Evolutionary conservation across 2,888 invertebrate species (phyloP).

Genomic region (Ischnura elegans): DNA sequence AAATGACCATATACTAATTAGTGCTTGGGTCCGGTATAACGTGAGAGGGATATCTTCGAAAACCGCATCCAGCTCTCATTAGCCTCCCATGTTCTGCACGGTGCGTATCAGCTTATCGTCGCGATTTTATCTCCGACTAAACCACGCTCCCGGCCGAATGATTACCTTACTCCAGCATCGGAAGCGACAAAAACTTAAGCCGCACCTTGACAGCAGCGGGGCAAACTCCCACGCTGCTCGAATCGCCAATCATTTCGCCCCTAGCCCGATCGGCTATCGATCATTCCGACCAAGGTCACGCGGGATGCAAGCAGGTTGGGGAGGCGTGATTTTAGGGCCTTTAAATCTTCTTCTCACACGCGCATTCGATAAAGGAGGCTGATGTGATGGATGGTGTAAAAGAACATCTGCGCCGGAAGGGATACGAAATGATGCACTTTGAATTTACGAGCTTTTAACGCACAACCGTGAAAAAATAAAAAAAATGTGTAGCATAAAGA

Average conservation of each 20-base stretch:
- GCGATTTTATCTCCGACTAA: not conserved
- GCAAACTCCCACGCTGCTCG: constrained; percentile 28
- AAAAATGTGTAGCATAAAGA: too few species aligned
- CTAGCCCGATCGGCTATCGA: constrained; percentile 19
- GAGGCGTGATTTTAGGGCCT: not conserved
- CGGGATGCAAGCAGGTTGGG: not conserved
- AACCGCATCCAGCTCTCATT: constrained; percentile 3
- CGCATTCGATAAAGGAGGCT: not conserved
- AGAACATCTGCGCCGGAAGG: not conserved
- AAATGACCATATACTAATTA: not conserved
- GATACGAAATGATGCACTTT: not conserved
- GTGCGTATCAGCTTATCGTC: not conserved
- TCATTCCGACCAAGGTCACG: constrained; percentile 23
- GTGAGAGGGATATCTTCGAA: not conserved
- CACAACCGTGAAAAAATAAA: too few species aligned
- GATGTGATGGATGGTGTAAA: not conserved
- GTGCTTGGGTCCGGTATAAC: not conserved
- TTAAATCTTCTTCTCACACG: not conserved
- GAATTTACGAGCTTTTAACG: not conserved
- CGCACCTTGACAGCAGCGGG: not conserved
- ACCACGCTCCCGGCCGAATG: constrained; percentile 21
- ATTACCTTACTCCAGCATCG: not conserved
- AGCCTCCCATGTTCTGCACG: not conserved
- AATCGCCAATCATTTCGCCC: constrained; percentile 48
- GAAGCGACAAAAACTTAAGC: not conserved